These are phyloP conservation scores for Anagrus nilaparvatae DNA, from an alignment of 1,140 invertebrate genomes.

Conservation along the genomic window DNA sequence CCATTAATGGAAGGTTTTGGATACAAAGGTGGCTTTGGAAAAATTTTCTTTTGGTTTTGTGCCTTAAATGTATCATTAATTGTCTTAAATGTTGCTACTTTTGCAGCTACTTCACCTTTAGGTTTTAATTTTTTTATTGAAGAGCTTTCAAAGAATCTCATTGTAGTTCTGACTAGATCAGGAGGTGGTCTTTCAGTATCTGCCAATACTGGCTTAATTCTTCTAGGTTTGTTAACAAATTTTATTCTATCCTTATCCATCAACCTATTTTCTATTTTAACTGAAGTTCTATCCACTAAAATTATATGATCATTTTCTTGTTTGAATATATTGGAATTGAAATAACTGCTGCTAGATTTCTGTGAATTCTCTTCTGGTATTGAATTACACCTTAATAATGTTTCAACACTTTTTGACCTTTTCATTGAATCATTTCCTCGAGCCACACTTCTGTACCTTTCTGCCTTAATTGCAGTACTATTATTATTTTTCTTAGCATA, in stretches of 20 bases:
- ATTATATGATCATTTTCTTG: constrained; percentile 50
- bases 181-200: constrained; percentile 73
- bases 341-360: constrained; percentile 6
- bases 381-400: constrained; percentile 53
- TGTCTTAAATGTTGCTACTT: constrained; percentile 54
- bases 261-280: constrained; percentile 59
- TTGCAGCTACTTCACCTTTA: constrained; percentile 54
- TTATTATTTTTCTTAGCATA: constrained; percentile 23
- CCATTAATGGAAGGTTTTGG: constrained; percentile 28
- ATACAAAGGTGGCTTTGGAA: constrained; percentile 40
- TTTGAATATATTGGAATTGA: constrained; percentile 21
- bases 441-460: constrained; percentile 36
- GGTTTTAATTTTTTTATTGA: constrained; percentile 45
- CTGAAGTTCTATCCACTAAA: constrained; percentile 68
- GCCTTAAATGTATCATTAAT: constrained; percentile 54
- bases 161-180: constrained; percentile 73
- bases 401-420: constrained; percentile 75
- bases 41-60: constrained; percentile 37
- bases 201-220: constrained; percentile 57
- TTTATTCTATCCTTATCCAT: constrained; percentile 28
- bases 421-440: constrained; percentile 57
- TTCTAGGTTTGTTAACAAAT: constrained; percentile 47
- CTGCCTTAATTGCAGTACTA: constrained; percentile 24
- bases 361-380: constrained; percentile 11
- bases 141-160: constrained; percentile 70